Base-by-base conservation (phyloP, 1,140 invertebrate species). In the Pachyrhynchus sulphureomaculatus region DNA sequence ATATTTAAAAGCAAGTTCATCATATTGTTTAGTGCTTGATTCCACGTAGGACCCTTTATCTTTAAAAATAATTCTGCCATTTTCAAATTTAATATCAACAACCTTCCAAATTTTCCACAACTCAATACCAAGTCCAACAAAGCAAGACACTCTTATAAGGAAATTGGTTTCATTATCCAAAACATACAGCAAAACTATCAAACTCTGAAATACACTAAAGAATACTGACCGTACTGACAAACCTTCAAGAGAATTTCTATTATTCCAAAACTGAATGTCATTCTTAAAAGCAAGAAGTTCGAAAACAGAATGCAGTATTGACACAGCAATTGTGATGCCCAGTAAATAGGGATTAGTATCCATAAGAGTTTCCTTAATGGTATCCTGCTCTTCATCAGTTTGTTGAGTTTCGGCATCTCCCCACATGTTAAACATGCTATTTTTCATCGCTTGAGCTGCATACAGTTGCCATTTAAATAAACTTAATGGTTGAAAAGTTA, bases 251-350 rank as follows among this genome's bases (percentile, higher is more conserved):
- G 94, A 96, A 76, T 98, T 94, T 32, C 96, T 83, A 71, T 97
- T 96, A 63, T 96, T 95, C 98, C 98, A 99, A 75, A 99, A 99
- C 80, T 99, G 97, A 72, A 99, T 99, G 79, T 99, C 96, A 83
- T 99, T 99, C 82, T 99, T 99, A 77, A 99, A 99, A 48, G 98
- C 97, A 24, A 99, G 81, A 69, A 99, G 87, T 77, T 99, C 98
- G 81, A 99, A 99, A 41, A 99, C 86, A 66, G 92, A 98, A 79
- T 99, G 98, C 2, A 99, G 80, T 26, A 99, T 84, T 2, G 97
- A 99, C 0, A 99, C 89, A 56, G 88, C 81, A 53, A 99, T 86
- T 10, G 98, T 99, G 33, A 98, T 75, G 26, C 82, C 96, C 12
- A 99, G 78, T 18, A 99, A 81, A 76, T 97, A 96, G 0, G 96